Evolutionary conservation across 2,113 vertebrate genomes (phyloP).

Genomic region (Nycticorax nycticorax): DNA sequence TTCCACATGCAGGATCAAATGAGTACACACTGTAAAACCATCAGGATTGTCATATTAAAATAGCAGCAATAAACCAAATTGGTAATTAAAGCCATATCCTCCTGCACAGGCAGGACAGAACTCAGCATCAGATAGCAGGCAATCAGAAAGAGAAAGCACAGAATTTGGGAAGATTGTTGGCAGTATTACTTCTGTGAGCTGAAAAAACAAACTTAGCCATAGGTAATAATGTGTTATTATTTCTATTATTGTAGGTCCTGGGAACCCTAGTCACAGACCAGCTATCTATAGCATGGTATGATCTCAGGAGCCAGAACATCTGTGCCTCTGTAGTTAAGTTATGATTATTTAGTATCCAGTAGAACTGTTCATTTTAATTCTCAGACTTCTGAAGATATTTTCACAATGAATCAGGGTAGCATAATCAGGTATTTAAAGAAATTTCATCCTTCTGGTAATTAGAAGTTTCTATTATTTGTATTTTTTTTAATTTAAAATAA

Average conservation of each 20-base stretch:
- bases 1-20: not conserved
- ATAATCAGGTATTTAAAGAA: not conserved
- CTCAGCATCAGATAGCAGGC: not conserved
- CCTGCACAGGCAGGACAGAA: not conserved
- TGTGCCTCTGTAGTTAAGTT: not conserved
- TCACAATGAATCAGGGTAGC: not conserved
- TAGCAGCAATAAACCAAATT: not conserved
- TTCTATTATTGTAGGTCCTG: not conserved
- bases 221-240: not conserved
- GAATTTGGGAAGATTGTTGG: not conserved
- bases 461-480: not conserved
- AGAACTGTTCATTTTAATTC: not conserved
- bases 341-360: not conserved
- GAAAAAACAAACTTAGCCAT: not conserved
- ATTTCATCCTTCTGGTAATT: not conserved
- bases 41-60: not conserved
- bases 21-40: not conserved
- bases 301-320: not conserved
- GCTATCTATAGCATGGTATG: not conserved
- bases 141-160: not conserved
- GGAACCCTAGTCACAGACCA: not conserved
- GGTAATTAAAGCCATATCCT: not conserved
- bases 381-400: not conserved
- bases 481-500: not conserved
- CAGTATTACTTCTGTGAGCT: not conserved